Base-by-base conservation (phyloP, 2,113 vertebrate genomes). In the Embiotoca jacksoni region DNA sequence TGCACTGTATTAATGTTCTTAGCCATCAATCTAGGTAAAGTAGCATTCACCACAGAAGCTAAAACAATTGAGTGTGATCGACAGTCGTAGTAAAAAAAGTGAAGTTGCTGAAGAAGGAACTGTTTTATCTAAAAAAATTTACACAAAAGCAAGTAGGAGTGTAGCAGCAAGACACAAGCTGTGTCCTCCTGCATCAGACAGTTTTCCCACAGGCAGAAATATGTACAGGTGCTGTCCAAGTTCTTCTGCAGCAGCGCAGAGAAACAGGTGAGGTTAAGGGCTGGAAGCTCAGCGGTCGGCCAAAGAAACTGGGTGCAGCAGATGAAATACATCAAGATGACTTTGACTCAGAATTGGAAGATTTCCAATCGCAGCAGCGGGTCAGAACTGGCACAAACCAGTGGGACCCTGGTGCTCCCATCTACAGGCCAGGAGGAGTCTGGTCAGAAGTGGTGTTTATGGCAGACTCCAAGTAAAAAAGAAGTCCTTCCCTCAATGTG, bases 381-480 rank as follows among this genome's bases (percentile, higher is more conserved):
- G 54, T 49, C 46, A 60, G 47, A 61, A 53, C 14, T 7, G 10
- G 36, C 23, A 41, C 47, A 39, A 72, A 61, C 30, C 70, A 53
- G 57, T 32, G 36, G 1, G 57, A 44, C n/a, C 47, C 36, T 53
- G 5, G 35, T 61, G 41, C 15, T 41, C n/a, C 47, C 36, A 72
- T 61, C 30, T 33, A 14, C 46, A 50, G 56, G 23, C 49, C 13
- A 5, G 13, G 3, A 32, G 53, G 11, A 32, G 53, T 54, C 23
- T 32, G 57, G 23, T 39, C 30, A 52, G 3, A 39, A 62, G 23
- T 30, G 10, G 36, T 6, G 13, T 31, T 59, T 50, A 30, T 59
- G 55, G 56, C 49, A 54, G 30, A 53, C 47, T 54, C 53, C 3
- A 54, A 33, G 70, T 41, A 54, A 59, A 70, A 56, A 62, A 72